Conservation (phyloP, 53 echinoderm and acorn worm species). For the Apostichopus leukothele region DNA sequence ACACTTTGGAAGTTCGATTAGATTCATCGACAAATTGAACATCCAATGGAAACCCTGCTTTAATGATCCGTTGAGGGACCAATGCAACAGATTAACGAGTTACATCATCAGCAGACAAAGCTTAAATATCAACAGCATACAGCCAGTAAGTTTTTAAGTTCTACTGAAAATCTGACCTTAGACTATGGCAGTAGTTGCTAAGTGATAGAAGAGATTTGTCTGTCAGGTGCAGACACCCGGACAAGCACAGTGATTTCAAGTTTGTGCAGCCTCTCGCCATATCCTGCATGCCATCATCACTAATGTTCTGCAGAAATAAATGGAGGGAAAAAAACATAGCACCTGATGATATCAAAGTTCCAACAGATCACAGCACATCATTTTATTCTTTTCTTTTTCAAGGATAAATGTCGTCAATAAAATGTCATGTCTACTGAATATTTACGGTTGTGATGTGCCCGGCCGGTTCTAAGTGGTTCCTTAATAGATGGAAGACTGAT, state of each 20-base stretch:
- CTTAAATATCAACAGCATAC: neutral
- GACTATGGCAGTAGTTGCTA: conserved; percentile 85
- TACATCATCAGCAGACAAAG: too few species aligned
- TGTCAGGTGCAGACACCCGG: conserved; percentile 91
- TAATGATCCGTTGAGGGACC: too few species aligned
- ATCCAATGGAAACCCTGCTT: too few species aligned
- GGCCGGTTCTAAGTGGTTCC: too few species aligned
- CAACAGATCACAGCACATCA: neutral
- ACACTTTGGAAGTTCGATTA: too few species aligned
- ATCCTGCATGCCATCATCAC: conserved; percentile 92
- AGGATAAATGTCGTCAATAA: neutral
- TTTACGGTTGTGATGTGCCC: too few species aligned
- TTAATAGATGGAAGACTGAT: too few species aligned
- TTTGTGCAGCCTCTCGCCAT: conserved; percentile 74
- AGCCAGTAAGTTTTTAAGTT: neutral
- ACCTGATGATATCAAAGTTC: neutral
- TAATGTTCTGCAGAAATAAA: conserved; percentile 50
- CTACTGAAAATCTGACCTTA: conserved; percentile 65
- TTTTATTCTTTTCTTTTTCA: neutral
- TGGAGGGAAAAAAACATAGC: neutral
- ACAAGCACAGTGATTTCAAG: conserved; percentile 83
- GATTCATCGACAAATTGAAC: too few species aligned
- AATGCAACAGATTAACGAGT: too few species aligned
- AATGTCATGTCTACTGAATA: neutral
- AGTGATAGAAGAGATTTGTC: conserved; percentile 89